Percentiles rank a stretch among this genome's conserved stretches.
phyloP scores from a whole-genome alignment of 2,113 vertebrate genomes.

The Beaufortia kweichowensis region DNA sequence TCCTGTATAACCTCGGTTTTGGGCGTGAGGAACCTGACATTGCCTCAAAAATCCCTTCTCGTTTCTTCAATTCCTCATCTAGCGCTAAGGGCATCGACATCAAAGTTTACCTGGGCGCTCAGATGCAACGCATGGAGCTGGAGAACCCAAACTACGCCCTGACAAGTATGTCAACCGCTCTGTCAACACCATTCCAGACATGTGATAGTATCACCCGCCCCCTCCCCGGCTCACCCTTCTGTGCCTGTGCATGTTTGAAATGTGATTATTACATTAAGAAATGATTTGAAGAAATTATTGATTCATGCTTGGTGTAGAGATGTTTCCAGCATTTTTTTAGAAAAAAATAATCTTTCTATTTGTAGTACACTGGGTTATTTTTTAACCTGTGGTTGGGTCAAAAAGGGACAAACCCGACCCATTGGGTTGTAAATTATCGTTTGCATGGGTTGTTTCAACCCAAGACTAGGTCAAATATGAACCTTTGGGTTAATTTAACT shows the following conservation, averaged over 20 bases:
- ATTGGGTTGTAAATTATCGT: too few species aligned
- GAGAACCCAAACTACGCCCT: slow-evolving; percentile 97
- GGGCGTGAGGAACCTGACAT: slow-evolving; percentile 95
- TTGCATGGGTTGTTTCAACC: too few species aligned
- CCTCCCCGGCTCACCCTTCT: not conserved
- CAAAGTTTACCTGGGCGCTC: slow-evolving; percentile 94
- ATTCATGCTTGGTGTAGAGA: not conserved
- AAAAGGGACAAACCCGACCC: too few species aligned
- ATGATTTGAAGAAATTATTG: not conserved
- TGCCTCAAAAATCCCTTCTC: slow-evolving; percentile 88
- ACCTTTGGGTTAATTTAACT: too few species aligned
- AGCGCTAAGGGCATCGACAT: slow-evolving; percentile 94
- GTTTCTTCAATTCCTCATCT: slow-evolving; percentile 89
- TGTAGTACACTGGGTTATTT: too few species aligned
- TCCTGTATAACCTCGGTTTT: slow-evolving; percentile 96
- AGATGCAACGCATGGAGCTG: slow-evolving; percentile 94
- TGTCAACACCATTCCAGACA: not conserved
- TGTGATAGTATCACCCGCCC: not conserved
- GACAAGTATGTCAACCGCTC: slow-evolving; percentile 82
- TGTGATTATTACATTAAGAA: too few species aligned
- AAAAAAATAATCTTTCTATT: too few species aligned
- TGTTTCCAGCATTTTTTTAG: not conserved
- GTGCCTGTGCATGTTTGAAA: not conserved
- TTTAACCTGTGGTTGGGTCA: too few species aligned
- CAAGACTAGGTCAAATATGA: too few species aligned